These are phyloP conservation scores for Ciconia stormi DNA, from an alignment of 2,113 vertebrate species.

Conservation along the genomic window DNA sequence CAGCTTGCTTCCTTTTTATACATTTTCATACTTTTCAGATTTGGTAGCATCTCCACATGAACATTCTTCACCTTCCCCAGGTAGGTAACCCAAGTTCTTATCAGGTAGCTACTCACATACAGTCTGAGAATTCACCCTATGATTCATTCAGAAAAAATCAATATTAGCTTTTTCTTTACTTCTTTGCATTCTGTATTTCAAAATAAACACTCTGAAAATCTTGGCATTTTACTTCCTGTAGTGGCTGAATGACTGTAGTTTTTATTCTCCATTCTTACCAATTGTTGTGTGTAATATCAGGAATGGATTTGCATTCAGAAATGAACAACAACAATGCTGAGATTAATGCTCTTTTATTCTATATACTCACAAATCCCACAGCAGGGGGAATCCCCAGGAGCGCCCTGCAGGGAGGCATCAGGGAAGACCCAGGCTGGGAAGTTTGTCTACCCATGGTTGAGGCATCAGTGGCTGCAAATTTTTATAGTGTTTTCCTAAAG, in stretches of 20 bases:
- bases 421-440: not conserved
- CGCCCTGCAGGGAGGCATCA: not conserved
- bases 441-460: not conserved
- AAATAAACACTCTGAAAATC: not conserved
- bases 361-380: not conserved
- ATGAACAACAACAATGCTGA: not conserved
- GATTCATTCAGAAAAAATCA: not conserved
- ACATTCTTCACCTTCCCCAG: not conserved
- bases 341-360: not conserved
- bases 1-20: not conserved
- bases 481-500: not conserved
- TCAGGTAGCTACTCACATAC: not conserved
- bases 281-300: not conserved
- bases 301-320: not conserved
- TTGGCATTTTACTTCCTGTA: not conserved
- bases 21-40: not conserved
- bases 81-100: not conserved
- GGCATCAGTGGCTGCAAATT: not conserved
- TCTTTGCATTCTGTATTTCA: not conserved
- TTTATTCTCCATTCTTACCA: not conserved
- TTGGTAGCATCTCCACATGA: not conserved
- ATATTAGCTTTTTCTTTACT: not conserved
- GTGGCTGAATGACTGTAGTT: not conserved
- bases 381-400: accelerated
- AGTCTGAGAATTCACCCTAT: not conserved